Evolutionary conservation across 2,797 vertebrate species (phyloP).

Genomic region (Anableps anableps): DNA sequence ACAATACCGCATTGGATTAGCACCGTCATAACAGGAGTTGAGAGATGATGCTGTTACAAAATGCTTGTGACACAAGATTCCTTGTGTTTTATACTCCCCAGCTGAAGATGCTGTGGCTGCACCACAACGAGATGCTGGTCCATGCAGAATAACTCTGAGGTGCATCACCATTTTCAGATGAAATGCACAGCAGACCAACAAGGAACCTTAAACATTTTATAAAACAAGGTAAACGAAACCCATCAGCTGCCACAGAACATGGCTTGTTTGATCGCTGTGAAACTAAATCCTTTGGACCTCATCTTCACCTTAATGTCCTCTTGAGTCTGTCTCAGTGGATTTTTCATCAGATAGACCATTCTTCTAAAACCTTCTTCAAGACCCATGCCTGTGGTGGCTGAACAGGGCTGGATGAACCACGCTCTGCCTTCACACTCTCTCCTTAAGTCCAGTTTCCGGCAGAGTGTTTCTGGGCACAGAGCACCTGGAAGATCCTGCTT

Average conservation of each 20-base stretch:
- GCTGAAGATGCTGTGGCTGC: constrained; percentile 9
- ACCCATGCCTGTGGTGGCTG: constrained; percentile 84
- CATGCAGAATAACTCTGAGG: constrained; percentile 19
- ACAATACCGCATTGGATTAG: background rate
- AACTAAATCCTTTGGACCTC: constrained; percentile 62
- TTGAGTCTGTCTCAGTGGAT: constrained; percentile 77
- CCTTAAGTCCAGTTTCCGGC: constrained; percentile 82
- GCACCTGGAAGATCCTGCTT: constrained; percentile 92
- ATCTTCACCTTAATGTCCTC: constrained; percentile 78
- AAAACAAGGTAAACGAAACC: background rate
- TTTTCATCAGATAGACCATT: constrained; percentile 84
- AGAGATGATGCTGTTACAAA: background rate
- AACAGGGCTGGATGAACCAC: constrained; percentile 95
- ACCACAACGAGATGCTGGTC: background rate
- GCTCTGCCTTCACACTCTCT: constrained; percentile 83
- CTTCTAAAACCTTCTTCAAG: constrained; percentile 85
- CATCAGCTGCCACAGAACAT: constrained; percentile 53
- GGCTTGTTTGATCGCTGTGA: constrained; percentile 41
- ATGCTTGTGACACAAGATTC: too few species aligned
- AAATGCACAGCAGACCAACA: background rate
- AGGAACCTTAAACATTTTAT: constrained; percentile 12
- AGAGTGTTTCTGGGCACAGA: constrained; percentile 83
- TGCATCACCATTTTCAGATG: background rate
- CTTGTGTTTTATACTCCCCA: constrained; percentile 11
- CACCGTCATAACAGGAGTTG: background rate